Base-by-base conservation (phyloP, 2,888 invertebrate species). In the Cephus pulcher region DNA sequence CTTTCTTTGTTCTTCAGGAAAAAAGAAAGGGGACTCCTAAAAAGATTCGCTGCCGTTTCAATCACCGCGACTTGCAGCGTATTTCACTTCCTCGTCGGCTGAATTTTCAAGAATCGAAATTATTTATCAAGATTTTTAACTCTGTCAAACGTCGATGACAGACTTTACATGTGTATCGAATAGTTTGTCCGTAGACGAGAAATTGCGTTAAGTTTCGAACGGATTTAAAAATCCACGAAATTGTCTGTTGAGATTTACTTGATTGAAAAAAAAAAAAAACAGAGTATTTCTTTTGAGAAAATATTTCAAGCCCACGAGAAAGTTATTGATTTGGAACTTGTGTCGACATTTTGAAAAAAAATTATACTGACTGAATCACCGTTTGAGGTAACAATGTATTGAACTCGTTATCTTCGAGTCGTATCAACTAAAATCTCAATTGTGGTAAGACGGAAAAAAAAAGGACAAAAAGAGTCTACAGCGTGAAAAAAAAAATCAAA, bases 11-110 rank as follows among this genome's bases (percentile, higher is more conserved):
- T 40, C 15, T 40, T 56, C 56, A 23, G 56, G 56, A 56, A 23
- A 56, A 40, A 56, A 23, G 23, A 56, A 56, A 23, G 83, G 85
- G 87, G 87, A 85, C 88, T 89, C 88, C 88, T 87, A 88, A 88
- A 88, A 87, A 84, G 82, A 78, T 82, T 82, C 69, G 23, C 11
- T 12, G 11, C 1, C 56, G 23, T 56, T 56, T 56, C 23, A 56
- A 56, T 23, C 9, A 2, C 56, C 56, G 56, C 56, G 56, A 56
- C 56, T 9, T 9, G 9, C 23, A 2, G 40, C 23, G 40, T 6
- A 23, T 1, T 56, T 56, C 56, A 23, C 56, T 23, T 56, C 23
- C 56, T 56, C 56, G 56, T 56, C 23, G 23, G 56, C 23, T 56
- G 23, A 15, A 15, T 23, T 56, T 56, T 56, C 1, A 23, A 56